Evolutionary conservation across 2,888 invertebrate genomes (phyloP).

Genomic region (Leucozona laternaria): DNA sequence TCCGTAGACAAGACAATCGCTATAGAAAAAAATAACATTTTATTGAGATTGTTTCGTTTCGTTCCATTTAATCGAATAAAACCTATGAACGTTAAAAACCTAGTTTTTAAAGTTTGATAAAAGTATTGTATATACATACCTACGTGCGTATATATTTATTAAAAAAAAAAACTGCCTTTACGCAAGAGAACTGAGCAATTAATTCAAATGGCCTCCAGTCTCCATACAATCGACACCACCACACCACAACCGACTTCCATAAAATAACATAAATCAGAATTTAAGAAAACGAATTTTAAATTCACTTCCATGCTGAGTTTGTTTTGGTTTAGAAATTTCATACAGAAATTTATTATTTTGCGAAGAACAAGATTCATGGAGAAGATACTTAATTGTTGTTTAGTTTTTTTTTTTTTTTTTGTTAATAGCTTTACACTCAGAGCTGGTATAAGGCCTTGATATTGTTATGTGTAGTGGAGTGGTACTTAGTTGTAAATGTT

Average conservation of each 20-base stretch:
- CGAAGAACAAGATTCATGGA: neutral
- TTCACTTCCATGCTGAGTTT: conserved; percentile 28
- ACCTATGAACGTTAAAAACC: conserved; percentile 2
- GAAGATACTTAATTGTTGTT: conserved; percentile 2
- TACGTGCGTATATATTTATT: conserved; percentile 36
- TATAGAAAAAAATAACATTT: neutral
- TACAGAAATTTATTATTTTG: conserved; percentile 20
- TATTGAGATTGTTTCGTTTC: conserved; percentile 41
- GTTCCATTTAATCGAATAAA: conserved; percentile 51
- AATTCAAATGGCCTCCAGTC: conserved; percentile 31
- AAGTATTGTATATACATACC: neutral
- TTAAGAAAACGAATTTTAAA: conserved; percentile 44
- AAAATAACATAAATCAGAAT: conserved; percentile 40
- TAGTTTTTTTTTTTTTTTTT: neutral
- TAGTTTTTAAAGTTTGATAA: conserved; percentile 11
- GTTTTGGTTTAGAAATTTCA: conserved; percentile 27
- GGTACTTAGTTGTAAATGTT: neutral
- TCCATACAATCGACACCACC: neutral
- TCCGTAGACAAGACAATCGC: conserved; percentile 26
- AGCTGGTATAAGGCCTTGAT: conserved; percentile 4
- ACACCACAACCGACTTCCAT: neutral
- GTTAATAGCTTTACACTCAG: neutral
- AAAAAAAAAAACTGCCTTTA: conserved; percentile 18
- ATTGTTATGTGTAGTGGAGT: neutral
- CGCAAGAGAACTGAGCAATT: conserved; percentile 29